Evolutionary conservation across 1,140 invertebrate species (phyloP).

Genomic region (Drusus annulatus): DNA sequence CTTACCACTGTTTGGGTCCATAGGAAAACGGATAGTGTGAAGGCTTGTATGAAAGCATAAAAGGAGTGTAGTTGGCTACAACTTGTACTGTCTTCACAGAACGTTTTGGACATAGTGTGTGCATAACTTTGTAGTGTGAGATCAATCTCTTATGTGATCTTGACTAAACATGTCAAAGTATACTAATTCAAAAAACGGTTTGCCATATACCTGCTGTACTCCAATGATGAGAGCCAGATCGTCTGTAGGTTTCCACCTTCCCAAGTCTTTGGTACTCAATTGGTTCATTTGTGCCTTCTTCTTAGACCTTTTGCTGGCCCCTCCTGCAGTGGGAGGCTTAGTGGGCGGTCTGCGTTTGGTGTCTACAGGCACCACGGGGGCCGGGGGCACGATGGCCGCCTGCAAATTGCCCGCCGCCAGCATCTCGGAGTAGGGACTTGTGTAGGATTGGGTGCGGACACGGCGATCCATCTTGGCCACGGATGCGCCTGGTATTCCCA

Average conservation of each 20-base stretch:
- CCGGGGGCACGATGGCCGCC: conserved; percentile 61
- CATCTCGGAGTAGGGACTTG: conserved; percentile 72
- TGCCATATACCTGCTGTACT: conserved; percentile 92
- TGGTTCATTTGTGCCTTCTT: conserved; percentile 76
- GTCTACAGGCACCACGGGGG: conserved; percentile 61
- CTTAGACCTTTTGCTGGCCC: conserved; percentile 67
- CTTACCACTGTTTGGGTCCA: too few relatives aligned
- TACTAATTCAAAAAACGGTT: too few relatives aligned
- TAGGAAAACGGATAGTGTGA: too few relatives aligned
- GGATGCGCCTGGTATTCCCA: conserved; percentile 77
- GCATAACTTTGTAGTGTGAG: too few relatives aligned
- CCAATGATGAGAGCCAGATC: conserved; percentile 94
- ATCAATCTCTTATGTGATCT: too few relatives aligned
- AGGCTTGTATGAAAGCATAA: too few relatives aligned
- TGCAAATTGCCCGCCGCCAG: conserved; percentile 63
- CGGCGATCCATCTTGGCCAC: conserved; percentile 70
- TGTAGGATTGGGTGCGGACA: conserved; percentile 72
- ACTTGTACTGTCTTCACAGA: too few relatives aligned
- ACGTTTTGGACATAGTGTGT: too few relatives aligned
- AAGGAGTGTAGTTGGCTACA: too few relatives aligned
- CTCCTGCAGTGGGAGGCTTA: conserved; percentile 65
- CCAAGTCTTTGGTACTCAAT: conserved; percentile 86
- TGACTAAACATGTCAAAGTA: too few relatives aligned
- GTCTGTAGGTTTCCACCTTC: conserved; percentile 97
- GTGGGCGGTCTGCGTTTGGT: conserved; percentile 61